Evolutionary conservation across 2,888 invertebrate species (phyloP).

Genomic region (Troides helena): DNA sequence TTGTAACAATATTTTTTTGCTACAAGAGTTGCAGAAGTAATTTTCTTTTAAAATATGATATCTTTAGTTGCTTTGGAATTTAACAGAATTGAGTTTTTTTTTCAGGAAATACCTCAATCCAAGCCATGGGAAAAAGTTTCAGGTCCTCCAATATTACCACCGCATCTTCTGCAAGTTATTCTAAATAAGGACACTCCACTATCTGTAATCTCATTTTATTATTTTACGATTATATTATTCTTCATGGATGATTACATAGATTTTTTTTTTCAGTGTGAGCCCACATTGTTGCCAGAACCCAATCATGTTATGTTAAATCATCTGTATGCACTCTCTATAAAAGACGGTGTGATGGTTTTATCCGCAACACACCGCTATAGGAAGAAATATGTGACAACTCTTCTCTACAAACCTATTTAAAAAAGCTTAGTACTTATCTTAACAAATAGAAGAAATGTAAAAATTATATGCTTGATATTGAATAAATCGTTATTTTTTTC

Average conservation of each 20-base stretch:
- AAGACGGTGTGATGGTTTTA: conserved; percentile 99
- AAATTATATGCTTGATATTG: conserved; percentile 3
- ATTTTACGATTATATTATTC: neutral
- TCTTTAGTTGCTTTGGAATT: neutral
- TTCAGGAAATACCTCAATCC: conserved; percentile 91
- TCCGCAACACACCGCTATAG: conserved; percentile 99
- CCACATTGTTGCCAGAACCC: conserved; percentile 98
- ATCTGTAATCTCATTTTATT: conserved; percentile 82
- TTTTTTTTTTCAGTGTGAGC: conserved; percentile 91
- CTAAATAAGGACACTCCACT: conserved; percentile 98
- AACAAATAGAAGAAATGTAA: neutral
- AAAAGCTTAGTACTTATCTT: neutral
- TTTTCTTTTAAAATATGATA: no score
- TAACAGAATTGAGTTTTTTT: conserved; percentile 28
- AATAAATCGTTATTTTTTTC: conserved; percentile 12
- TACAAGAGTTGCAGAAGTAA: no score
- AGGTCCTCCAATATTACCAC: conserved; percentile 98
- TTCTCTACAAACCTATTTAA: conserved; percentile 98
- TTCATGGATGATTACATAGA: neutral
- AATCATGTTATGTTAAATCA: conserved; percentile 99
- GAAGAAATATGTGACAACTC: conserved; percentile 99
- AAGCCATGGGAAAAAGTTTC: conserved; percentile 96
- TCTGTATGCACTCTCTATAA: conserved; percentile 99
- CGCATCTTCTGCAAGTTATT: conserved; percentile 98
- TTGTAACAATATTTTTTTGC: no score